Evolutionary conservation across 1,140 invertebrate genomes (phyloP), one percentile per base, ranked within the genome.

Genomic region (Cydia amplana): DNA sequence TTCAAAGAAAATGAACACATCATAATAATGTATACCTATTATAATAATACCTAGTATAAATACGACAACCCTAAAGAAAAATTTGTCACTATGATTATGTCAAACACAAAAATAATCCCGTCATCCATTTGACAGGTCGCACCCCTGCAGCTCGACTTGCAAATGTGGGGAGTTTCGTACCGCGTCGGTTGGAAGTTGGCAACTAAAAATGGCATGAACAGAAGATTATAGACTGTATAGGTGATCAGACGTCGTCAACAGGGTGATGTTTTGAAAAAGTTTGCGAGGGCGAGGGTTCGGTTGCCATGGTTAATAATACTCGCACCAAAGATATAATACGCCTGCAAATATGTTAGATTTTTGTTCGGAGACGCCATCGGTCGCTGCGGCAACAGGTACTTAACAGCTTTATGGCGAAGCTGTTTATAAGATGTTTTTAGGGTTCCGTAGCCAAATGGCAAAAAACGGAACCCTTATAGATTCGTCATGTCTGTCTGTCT

Each of bases 21-120:
- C 85, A 87, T 85, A 32, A 0, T 5, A 32, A 28, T 4, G 4
- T 32, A 46, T 16, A 9, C 10, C n/a, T n/a, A n/a, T n/a, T n/a
- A n/a, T n/a, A n/a, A n/a, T n/a, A n/a, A n/a, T n/a, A n/a, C n/a
- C n/a, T n/a, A n/a, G n/a, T n/a, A n/a, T n/a, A n/a, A 1, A 86
- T 82, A 78, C 87, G 88, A 87, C 89, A 87, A 79, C 80, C 85
- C 84, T 88, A 87, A 88, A 88, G 79, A 87, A 82, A 90, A 88
- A 91, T 92, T 91, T 92, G 91, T 92, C 91, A 91, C 88, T 90
- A 90, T 86, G 91, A 91, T 92, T 91, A 92, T 92, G 90, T 92
- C 91, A 92, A 91, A 91, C 87, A 91, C 90, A 91, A 91, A 91
- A 91, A 92, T 92, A 92, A 92, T 92, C 91, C 91, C 88, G 89